Percentiles rank a stretch among this genome's conserved stretches.
phyloP scores from a whole-genome alignment of 2,888 invertebrate genomes.

The Xylophagus ater region DNA sequence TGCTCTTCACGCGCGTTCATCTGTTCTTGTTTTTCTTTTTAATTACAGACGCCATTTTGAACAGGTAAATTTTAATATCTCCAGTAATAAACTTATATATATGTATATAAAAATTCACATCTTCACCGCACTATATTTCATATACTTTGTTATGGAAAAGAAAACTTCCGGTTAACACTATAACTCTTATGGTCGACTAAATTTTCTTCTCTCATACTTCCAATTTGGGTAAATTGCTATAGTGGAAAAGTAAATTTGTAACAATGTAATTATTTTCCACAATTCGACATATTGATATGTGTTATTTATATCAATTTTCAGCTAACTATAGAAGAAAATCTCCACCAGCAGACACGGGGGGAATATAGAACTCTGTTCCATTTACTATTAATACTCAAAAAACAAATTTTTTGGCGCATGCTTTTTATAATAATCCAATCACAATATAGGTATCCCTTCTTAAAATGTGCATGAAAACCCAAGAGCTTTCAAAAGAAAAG shows the following conservation, averaged over 20 bases:
- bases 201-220: slow-evolving; percentile 7
- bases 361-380: too few species aligned
- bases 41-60: slow-evolving; percentile 18
- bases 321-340: too few species aligned
- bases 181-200: slow-evolving; percentile 3
- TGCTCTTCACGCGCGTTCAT: slow-evolving; percentile 12
- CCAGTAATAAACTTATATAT: neutral
- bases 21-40: too few species aligned
- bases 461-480: slow-evolving; percentile 2
- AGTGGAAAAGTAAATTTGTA: slow-evolving; percentile 33
- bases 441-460: neutral
- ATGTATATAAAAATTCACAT: neutral
- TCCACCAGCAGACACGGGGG: too few species aligned
- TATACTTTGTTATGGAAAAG: slow-evolving; percentile 4
- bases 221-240: neutral
- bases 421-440: neutral
- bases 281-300: slow-evolving; percentile 42
- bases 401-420: neutral
- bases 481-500: slow-evolving; percentile 3
- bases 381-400: neutral
- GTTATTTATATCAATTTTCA: slow-evolving; percentile 22
- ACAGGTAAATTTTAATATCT: neutral
- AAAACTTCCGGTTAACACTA: slow-evolving; percentile 8
- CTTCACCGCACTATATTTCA: neutral
- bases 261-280: slow-evolving; percentile 42